A percentile compares a stretch with the other conserved stretches of the same genome.
phyloP scores from a whole-genome alignment of 1,140 invertebrate genomes.

The Zeugodacus cucurbitae region DNA sequence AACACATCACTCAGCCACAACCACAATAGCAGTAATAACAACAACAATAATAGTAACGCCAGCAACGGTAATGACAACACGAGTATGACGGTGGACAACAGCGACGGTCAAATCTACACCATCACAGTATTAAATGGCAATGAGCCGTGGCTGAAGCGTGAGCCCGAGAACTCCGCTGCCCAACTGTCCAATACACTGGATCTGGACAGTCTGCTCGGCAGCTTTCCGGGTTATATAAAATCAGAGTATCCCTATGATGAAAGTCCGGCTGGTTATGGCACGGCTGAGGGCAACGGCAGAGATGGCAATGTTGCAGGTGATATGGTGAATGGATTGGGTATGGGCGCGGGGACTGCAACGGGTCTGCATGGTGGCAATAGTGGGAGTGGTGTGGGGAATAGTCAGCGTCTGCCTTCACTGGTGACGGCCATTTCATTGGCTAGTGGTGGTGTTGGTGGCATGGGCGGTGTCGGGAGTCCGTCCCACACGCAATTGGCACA shows the following conservation, averaged over 20 bases:
- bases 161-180: conserved; percentile 67
- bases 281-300: conserved; percentile 69
- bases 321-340: conserved; percentile 40
- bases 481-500: conserved; percentile 62
- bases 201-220: conserved; percentile 75
- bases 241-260: conserved; percentile 77
- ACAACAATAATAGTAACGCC: conserved; percentile 57
- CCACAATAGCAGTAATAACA: conserved; percentile 64
- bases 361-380: conserved; percentile 32
- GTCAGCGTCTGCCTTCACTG: conserved; percentile 63
- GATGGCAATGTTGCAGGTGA: conserved; percentile 24
- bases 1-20: conserved; percentile 51
- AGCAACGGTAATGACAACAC: conserved; percentile 56
- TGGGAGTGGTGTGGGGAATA: conserved; percentile 17
- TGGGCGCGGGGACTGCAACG: not conserved
- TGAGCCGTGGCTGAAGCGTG: conserved; percentile 69
- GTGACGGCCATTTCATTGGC: conserved; percentile 67
- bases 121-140: conserved; percentile 74
- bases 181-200: conserved; percentile 70
- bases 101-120: conserved; percentile 73
- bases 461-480: conserved; percentile 58
- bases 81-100: conserved; percentile 60
- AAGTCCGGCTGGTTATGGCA: conserved; percentile 73
- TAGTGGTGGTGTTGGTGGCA: conserved; percentile 57
- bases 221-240: conserved; percentile 69